A percentile compares a stretch with the other conserved stretches of the same genome.
phyloP scores from a whole-genome alignment of 2,113 vertebrate species.

The Uria lomvia region DNA sequence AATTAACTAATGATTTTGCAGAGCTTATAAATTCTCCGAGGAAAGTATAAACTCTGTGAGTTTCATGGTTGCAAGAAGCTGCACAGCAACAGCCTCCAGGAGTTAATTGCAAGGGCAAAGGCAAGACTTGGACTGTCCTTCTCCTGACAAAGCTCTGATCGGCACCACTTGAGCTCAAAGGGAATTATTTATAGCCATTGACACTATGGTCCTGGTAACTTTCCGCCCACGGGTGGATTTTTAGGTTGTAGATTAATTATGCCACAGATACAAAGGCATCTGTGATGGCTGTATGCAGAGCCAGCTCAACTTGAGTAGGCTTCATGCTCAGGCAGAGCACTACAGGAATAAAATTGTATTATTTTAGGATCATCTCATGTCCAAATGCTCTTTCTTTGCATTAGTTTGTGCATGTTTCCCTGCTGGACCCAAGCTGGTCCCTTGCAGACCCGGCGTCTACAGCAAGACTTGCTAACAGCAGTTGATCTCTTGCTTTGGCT shows the following conservation, averaged over 20 bases:
- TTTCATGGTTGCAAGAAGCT: neutral
- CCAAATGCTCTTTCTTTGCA: neutral
- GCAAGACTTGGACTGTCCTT: neutral
- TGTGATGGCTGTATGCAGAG: neutral
- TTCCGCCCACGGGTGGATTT: neutral
- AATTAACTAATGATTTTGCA: slow-evolving; percentile 22
- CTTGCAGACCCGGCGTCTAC: neutral
- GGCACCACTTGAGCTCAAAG: neutral
- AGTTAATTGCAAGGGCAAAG: neutral
- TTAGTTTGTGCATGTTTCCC: neutral
- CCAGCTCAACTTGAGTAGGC: neutral
- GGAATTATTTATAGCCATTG: neutral
- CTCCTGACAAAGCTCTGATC: neutral
- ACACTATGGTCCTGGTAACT: neutral
- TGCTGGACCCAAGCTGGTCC: neutral
- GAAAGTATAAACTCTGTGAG: neutral
- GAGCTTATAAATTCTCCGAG: neutral
- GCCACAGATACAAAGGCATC: neutral
- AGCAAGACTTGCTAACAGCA: neutral
- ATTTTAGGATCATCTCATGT: neutral
- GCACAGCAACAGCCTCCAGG: neutral
- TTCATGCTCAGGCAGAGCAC: neutral
- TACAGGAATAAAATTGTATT: neutral
- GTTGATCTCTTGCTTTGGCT: neutral
- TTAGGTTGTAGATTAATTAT: neutral